These are phyloP conservation scores for Catharus fuscescens DNA, from an alignment of 2,113 vertebrate genomes.

Conservation along the genomic window DNA sequence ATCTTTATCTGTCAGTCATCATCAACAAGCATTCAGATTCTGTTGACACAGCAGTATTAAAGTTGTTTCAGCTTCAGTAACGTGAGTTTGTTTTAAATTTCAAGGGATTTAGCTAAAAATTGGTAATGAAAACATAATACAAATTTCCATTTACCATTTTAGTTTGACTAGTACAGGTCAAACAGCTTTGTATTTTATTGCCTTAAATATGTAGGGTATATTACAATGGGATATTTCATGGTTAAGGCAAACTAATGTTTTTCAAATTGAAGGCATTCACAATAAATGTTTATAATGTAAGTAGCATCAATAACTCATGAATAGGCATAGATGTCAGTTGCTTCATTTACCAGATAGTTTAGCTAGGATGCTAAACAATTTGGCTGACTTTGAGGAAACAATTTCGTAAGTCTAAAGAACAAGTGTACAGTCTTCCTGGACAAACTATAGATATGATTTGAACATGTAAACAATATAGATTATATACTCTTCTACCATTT, in stretches of 20 bases:
- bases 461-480: background rate
- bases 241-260: background rate
- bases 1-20: slow-evolving; percentile 11
- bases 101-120: slow-evolving; percentile 52
- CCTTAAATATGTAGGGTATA: background rate
- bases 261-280: background rate
- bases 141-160: slow-evolving; percentile 6
- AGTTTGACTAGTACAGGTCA: background rate
- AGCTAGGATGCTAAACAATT: background rate
- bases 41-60: background rate
- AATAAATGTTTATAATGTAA: background rate
- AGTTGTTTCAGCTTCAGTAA: slow-evolving; percentile 13
- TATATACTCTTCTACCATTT: background rate
- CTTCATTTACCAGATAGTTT: background rate
- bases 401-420: background rate
- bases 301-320: background rate
- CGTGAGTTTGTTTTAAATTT: slow-evolving; percentile 29
- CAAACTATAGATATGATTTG: background rate
- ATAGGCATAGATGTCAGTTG: background rate
- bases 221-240: background rate
- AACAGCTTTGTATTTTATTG: background rate
- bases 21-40: slow-evolving; percentile 9
- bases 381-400: background rate
- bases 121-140: slow-evolving; percentile 28
- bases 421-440: background rate